Evolutionary conservation across 2,113 vertebrate genomes (phyloP).

Genomic region (Rhabdornis inornatus): DNA sequence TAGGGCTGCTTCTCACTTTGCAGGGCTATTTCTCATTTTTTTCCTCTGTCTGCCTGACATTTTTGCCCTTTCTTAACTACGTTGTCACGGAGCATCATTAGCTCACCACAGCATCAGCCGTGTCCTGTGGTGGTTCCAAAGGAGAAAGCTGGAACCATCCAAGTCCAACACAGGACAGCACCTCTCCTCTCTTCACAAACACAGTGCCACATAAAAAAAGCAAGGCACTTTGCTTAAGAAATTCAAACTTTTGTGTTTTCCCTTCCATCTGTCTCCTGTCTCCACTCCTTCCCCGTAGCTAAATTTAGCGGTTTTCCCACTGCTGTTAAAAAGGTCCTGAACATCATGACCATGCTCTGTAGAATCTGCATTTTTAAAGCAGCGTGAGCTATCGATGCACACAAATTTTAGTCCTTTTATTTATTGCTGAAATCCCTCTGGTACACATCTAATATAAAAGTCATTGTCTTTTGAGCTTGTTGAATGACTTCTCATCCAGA

Average conservation of each 20-base stretch:
- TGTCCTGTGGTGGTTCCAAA: not conserved
- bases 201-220: not conserved
- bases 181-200: not conserved
- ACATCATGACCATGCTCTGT: not conserved
- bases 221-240: not conserved
- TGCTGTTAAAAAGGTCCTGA: not conserved
- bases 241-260: not conserved
- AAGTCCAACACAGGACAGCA: not conserved
- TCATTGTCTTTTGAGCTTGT: not conserved
- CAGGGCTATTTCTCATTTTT: not conserved
- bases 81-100: not conserved
- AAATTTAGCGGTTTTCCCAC: not conserved
- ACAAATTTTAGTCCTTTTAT: not conserved
- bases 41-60: not conserved
- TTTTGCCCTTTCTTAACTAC: not conserved
- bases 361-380: not conserved
- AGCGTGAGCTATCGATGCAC: not conserved
- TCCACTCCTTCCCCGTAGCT: fast-evolving
- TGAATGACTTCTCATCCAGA: not conserved
- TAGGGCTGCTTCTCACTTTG: not conserved
- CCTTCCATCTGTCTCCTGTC: fast-evolving
- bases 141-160: not conserved
- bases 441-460: not conserved
- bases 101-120: not conserved
- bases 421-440: not conserved